Base-by-base conservation (phyloP, 2,888 invertebrate species). In the Argynnis bischoffii region DNA sequence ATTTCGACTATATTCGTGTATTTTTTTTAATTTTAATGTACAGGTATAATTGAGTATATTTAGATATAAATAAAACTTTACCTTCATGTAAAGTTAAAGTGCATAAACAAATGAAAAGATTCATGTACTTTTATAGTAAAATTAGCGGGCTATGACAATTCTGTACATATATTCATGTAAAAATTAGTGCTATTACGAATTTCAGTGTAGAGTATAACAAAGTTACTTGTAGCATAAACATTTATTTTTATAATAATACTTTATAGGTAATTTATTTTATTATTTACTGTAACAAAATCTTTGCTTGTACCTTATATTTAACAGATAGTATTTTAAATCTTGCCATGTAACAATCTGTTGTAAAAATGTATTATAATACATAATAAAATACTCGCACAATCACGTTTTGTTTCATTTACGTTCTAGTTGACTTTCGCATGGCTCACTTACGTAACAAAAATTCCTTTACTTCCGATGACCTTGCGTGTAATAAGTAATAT, bases 311-410 rank as follows among this genome's bases (percentile, higher is more conserved):
- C 63, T 66, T 66, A 51, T 57, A 35, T 53, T 41, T 64, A 61
- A 55, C 56, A 16, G 18, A 54, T 64, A 57, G 56, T 48, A 57
- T 55, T 65, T 57, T 57, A 65, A 55, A 51, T 71, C 71, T 71
- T 71, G 69, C 71, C 71, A 69, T 71, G 54, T 63, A 66, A 60
- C 63, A 14, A 31, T 21, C 51, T 54, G 41, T 64, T 71, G 69
- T 71, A 71, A 65, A 71, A 67, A 71, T 71, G 64, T 69, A 41
- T 55, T 51, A 63, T 63, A 50, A 66, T 48, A 63, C 50, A 51
- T n/a, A 69, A 71, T 67, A 69, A 64, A 71, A 71, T 71, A 69
- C 71, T 71, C 71, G 71, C 71, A 71, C 69, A 71, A 67, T 60
- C 55, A 50, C 35, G n/a, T 54, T 48, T 64, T 57, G 48, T 69